Conservation (phyloP, 2,888 invertebrate species). For the Linnaemya tessellans region DNA sequence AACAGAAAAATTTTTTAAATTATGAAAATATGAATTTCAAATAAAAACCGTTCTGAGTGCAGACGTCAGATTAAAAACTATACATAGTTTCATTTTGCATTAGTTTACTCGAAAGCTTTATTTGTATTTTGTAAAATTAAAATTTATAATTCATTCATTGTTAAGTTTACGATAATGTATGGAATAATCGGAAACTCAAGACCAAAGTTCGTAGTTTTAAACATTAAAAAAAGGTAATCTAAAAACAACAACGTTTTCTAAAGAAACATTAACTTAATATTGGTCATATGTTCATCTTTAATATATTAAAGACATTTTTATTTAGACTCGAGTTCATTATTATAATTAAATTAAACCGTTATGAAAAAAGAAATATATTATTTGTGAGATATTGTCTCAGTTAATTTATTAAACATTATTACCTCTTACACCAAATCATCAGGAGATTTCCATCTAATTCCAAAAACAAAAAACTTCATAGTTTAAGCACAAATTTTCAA, state of each 20-base stretch:
- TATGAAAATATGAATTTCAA: constrained; percentile 3
- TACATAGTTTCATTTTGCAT: background rate
- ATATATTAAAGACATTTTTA: too few relatives aligned
- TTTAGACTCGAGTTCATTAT: too few relatives aligned
- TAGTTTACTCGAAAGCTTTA: background rate
- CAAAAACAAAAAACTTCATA: too few relatives aligned
- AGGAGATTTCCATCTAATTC: too few relatives aligned
- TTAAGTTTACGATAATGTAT: background rate
- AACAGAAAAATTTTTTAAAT: constrained; percentile 7
- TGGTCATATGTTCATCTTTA: too few relatives aligned
- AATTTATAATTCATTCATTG: constrained; percentile 5
- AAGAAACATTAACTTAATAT: too few relatives aligned
- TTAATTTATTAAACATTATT: too few relatives aligned
- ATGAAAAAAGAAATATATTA: too few relatives aligned
- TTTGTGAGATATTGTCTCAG: too few relatives aligned
- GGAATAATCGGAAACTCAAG: background rate
- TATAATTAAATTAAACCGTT: too few relatives aligned
- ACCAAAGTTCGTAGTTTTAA: background rate
- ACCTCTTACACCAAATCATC: too few relatives aligned
- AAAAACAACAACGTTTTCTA: background rate
- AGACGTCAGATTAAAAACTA: background rate
- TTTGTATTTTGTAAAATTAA: background rate
- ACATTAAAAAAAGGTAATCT: background rate
- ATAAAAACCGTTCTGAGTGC: constrained; percentile 5
- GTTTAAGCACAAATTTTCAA: too few relatives aligned